A percentile compares a stretch with the other conserved stretches of the same genome.
Evolutionary conservation across 2,113 vertebrate genomes (phyloP).

Genomic region (Tinamus guttatus): DNA sequence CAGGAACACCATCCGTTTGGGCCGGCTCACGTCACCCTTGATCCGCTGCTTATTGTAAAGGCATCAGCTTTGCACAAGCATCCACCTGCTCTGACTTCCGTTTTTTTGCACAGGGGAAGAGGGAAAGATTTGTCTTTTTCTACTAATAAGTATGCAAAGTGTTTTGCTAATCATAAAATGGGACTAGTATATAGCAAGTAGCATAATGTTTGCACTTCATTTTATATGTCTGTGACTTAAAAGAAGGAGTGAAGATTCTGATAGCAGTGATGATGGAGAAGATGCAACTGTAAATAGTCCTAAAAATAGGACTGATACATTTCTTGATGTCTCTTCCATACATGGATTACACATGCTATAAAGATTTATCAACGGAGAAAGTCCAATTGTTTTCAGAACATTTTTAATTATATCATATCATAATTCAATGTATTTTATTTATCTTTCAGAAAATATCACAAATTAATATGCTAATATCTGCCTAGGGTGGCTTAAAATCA

Average conservation of each 20-base stretch:
- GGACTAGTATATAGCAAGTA: neutral
- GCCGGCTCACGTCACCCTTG: too few relatives aligned
- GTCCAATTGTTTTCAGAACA: neutral
- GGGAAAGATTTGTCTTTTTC: neutral
- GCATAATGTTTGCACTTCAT: accelerated
- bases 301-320: neutral
- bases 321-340: neutral
- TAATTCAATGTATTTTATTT: neutral
- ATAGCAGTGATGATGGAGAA: neutral
- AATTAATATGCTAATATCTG: neutral
- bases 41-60: too few relatives aligned
- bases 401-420: neutral
- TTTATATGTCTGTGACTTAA: accelerated
- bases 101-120: neutral
- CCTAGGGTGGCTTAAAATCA: neutral
- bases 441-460: neutral
- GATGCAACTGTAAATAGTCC: neutral
- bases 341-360: neutral
- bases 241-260: too few relatives aligned
- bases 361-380: neutral
- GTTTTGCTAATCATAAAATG: neutral
- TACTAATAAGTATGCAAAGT: accelerated
- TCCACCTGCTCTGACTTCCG: too few relatives aligned
- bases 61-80: too few relatives aligned
- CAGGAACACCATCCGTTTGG: too few relatives aligned